Percentiles rank a stretch among this genome's conserved stretches.
phyloP scores from a whole-genome alignment of 2,888 invertebrate genomes.

The Rhynchonema sp. region DNA sequence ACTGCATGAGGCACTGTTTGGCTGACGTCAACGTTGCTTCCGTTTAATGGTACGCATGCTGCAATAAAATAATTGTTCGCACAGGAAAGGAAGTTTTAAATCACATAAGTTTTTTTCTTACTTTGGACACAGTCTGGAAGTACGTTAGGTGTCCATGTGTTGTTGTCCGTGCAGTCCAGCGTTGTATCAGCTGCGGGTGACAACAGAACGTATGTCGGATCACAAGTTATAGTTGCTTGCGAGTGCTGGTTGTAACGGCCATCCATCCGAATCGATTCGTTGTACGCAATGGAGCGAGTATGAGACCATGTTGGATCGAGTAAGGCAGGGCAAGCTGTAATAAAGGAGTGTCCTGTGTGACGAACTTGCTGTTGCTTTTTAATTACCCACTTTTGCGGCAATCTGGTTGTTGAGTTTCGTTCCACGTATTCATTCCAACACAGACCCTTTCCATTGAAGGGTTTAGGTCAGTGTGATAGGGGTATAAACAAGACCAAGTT shows the following conservation, averaged over 20 bases:
- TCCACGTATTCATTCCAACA: background rate
- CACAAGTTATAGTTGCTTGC: background rate
- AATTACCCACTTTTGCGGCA: background rate
- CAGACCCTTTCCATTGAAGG: background rate
- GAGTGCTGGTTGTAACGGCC: background rate
- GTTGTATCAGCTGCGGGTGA: background rate
- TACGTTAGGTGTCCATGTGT: background rate
- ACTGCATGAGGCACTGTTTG: background rate
- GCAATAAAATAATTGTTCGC: too few relatives aligned
- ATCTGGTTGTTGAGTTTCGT: background rate
- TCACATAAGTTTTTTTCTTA: background rate
- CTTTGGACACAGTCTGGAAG: background rate
- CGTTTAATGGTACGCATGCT: background rate
- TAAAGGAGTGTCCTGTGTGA: too few relatives aligned
- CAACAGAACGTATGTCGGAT: background rate
- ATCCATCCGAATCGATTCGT: background rate
- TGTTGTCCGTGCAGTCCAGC: background rate
- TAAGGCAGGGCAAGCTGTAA: background rate
- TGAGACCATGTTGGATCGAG: background rate
- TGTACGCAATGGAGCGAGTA: background rate
- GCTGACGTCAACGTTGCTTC: background rate
- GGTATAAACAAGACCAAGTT: background rate
- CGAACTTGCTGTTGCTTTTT: too few relatives aligned
- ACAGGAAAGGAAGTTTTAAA: background rate
- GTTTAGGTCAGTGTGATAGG: background rate